Percentiles rank a stretch among this genome's conserved stretches.
Conservation (phyloP, 2,888 invertebrate genomes). For the Hydroisotoma schaefferi region DNA sequence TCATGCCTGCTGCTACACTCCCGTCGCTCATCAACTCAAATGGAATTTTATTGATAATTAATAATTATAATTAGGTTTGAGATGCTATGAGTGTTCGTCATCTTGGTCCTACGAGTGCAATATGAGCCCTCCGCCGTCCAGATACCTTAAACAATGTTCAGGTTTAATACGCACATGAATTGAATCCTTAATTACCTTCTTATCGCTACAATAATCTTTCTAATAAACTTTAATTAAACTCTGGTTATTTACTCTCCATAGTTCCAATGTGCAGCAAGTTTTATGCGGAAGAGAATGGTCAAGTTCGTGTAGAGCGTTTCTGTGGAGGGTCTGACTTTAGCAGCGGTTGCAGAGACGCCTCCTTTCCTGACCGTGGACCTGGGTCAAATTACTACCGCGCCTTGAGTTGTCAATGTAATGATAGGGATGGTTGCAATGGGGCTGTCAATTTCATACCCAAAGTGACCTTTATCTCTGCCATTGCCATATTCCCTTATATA, state of each 20-base stretch:
- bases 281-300: constrained; percentile 12
- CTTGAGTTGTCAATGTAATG: constrained; percentile 5
- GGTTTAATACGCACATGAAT: not conserved
- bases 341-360: constrained; percentile 4
- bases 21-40: too few species aligned
- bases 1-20: too few species aligned
- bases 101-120: constrained; percentile 13
- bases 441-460: too few species aligned
- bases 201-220: not conserved
- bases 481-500: too few species aligned
- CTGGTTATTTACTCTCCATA: not conserved
- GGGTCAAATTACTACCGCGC: not conserved
- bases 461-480: too few species aligned
- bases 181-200: not conserved
- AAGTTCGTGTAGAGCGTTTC: constrained; percentile 8
- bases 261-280: constrained; percentile 9
- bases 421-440: constrained; percentile 7
- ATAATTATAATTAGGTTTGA: not conserved
- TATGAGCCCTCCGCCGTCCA: constrained; percentile 12
- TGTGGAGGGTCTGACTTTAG: constrained; percentile 11
- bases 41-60: too few species aligned
- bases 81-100: constrained; percentile 7
- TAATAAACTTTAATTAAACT: not conserved
- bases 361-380: constrained; percentile 6
- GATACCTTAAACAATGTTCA: constrained; percentile 9